Evolutionary conservation across 2,888 invertebrate genomes (phyloP), one percentile per base, ranked within the genome.

Genomic region (Eudemis profundana): DNA sequence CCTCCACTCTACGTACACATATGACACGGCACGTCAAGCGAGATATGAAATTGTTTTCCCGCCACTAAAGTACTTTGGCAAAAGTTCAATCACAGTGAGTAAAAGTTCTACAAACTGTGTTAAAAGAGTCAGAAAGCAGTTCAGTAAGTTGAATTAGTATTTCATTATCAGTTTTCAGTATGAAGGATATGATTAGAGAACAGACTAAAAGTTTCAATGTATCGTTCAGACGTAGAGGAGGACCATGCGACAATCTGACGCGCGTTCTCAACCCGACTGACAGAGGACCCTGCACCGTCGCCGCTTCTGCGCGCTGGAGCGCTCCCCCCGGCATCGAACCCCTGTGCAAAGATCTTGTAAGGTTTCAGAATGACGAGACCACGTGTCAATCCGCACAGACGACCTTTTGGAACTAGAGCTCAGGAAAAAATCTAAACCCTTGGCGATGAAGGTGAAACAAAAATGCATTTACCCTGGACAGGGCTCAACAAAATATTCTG

Each of bases 21-120:
- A 91, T 85, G 82, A 89, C 89, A 90, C 90, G 86, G 89, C 91
- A 92, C 90, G 91, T 89, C 91, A 90, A 85, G 86, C 86, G 85
- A 89, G 90, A 89, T 90, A 90, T 89, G 86, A 88, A 85, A 90
- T 89, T 88, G 84, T 87, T 91, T 92, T 92, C 92, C 92, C 92
- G 92, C 92, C 92, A 92, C 92, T 89, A 51, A 59, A 86, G 83
- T 87, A 86, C 86, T 89, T 86, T 77, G 84, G 76, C 87, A 87
- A 87, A 83, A 82, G 74, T 69, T 74, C 74, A 69, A 67, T 68
- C 82, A 86, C 83, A 77, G 65, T 67, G 51, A 59, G 44, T 56
- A 69, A 74, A 74, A 77, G 68, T 68, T 66, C 68, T 67, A 68
- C 66, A 64, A 64, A 64, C 64, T 59, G 23, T 12, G 44, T 10